Conservation (phyloP, 1,140 invertebrate species). For the Sminthurides bifidus region DNA sequence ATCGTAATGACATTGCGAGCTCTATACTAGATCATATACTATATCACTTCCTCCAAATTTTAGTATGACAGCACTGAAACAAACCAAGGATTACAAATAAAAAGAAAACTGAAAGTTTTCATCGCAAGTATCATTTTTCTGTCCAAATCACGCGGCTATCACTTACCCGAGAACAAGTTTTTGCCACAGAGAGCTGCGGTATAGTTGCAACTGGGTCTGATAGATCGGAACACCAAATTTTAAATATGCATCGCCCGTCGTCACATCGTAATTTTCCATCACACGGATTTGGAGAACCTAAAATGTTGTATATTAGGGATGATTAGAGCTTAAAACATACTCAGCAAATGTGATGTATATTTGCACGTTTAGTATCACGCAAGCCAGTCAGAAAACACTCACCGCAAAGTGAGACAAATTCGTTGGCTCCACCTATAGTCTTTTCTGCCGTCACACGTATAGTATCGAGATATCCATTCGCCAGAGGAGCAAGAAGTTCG, state of each 20-base stretch:
- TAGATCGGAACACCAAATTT: conserved; percentile 42
- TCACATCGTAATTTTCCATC: conserved; percentile 41
- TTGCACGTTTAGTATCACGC: not conserved
- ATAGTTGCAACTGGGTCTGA: conserved; percentile 41
- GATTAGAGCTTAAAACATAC: too few species aligned
- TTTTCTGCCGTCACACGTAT: conserved; percentile 80
- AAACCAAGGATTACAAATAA: conserved; percentile 3
- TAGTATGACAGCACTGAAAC: conserved; percentile 15
- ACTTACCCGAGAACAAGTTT: conserved; percentile 19
- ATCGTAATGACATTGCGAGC: too few species aligned
- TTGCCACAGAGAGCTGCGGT: conserved; percentile 33
- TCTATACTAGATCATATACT: too few species aligned
- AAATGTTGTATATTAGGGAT: too few species aligned
- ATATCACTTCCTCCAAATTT: too few species aligned
- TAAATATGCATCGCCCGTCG: conserved; percentile 42
- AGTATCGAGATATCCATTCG: conserved; percentile 77
- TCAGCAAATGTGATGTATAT: not conserved
- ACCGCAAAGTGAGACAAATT: conserved; percentile 43
- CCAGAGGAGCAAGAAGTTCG: conserved; percentile 55
- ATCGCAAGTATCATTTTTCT: too few species aligned
- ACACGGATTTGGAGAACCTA: conserved; percentile 37
- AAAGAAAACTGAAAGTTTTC: too few species aligned
- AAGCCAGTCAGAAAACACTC: not conserved
- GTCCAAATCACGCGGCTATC: too few species aligned
- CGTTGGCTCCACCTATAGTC: conserved; percentile 79